Evolutionary conservation across 2,888 invertebrate genomes (phyloP).

Genomic region (Andrena haemorrhoa): DNA sequence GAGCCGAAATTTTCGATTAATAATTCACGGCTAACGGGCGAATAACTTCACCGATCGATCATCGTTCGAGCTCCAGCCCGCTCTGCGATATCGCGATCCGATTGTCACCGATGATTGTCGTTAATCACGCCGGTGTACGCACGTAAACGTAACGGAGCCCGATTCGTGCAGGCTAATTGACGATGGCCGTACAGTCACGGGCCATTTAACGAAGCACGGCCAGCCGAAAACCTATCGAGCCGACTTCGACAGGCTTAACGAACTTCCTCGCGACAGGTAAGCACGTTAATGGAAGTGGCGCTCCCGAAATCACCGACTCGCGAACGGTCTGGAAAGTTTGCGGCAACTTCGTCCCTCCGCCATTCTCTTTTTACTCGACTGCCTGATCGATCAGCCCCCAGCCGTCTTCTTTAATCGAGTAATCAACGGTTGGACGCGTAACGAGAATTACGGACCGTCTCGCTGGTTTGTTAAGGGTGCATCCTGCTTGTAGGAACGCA

Average conservation of each 20-base stretch:
- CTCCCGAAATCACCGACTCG: slow-evolving; percentile 31
- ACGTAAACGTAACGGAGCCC: slow-evolving; percentile 20
- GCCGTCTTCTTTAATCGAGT: not conserved
- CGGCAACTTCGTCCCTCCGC: not conserved
- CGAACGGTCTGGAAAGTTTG: slow-evolving; percentile 8
- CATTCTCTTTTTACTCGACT: slow-evolving; percentile 5
- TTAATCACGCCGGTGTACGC: slow-evolving; percentile 28
- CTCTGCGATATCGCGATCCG: slow-evolving; percentile 12
- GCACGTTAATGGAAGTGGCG: slow-evolving; percentile 34
- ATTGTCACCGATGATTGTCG: slow-evolving; percentile 44
- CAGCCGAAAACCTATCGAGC: slow-evolving; percentile 38
- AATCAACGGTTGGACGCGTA: not conserved
- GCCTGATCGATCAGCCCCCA: slow-evolving; percentile 15
- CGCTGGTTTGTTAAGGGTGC: not conserved
- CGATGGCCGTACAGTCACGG: slow-evolving; percentile 23
- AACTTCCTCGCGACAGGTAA: slow-evolving; percentile 24
- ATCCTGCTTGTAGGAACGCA: too few relatives aligned
- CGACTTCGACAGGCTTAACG: slow-evolving; percentile 5
- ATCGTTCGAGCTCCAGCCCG: slow-evolving; percentile 9
- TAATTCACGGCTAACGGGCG: not conserved
- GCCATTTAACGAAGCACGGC: slow-evolving; percentile 30
- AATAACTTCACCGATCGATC: slow-evolving; percentile 40
- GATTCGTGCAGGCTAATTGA: slow-evolving; percentile 31
- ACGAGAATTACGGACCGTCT: not conserved
- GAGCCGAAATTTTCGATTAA: slow-evolving; percentile 10